Conservation (phyloP, 2,113 vertebrate genomes). For the Podocnemis expansa region DNA sequence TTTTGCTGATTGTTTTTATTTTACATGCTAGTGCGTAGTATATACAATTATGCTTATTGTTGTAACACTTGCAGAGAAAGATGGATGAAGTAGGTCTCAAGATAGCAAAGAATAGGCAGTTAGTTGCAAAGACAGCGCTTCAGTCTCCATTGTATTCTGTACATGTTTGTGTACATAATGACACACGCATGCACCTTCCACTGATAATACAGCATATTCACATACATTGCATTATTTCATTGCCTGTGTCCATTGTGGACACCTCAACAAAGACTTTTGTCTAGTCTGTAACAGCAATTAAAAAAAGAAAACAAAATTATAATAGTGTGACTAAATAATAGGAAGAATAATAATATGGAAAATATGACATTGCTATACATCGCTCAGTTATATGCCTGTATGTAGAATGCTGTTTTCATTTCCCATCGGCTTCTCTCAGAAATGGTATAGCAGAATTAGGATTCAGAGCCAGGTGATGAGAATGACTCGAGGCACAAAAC, state of each 20-base stretch:
- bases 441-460: not conserved
- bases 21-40: not conserved
- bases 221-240: not conserved
- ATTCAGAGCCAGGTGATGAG: not conserved
- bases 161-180: not conserved
- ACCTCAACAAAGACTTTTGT: not conserved
- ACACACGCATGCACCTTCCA: no score
- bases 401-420: not conserved
- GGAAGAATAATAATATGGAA: not conserved
- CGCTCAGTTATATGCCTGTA: not conserved
- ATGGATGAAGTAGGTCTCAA: not conserved
- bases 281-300: not conserved
- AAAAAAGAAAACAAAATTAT: not conserved
- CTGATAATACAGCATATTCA: not conserved
- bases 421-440: not conserved
- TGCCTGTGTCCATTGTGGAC: not conserved
- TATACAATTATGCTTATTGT: not conserved
- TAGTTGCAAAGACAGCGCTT: not conserved
- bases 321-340: not conserved
- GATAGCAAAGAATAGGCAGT: not conserved
- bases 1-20: constrained; percentile 1
- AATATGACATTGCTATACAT: not conserved
- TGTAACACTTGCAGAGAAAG: not conserved
- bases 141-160: not conserved
- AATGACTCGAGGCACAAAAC: not conserved